Conservation (phyloP, 92 coral and sea anemone species). For the Umimayanthus kanabou region DNA sequence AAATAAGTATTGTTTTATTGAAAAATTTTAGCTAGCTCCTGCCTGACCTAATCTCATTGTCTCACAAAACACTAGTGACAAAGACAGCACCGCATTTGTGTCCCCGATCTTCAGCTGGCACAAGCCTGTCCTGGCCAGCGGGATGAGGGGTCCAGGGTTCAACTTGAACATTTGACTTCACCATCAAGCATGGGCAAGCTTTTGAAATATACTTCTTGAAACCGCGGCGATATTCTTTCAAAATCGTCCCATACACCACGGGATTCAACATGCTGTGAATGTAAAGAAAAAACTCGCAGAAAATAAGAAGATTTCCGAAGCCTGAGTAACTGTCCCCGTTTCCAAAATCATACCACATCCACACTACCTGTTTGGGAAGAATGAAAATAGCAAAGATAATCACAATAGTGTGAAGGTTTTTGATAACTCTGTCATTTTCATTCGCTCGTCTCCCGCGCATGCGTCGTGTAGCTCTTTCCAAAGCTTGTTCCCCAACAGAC, state of each 20-base stretch:
- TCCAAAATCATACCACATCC: slow-evolving; percentile 89
- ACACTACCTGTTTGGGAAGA: slow-evolving; percentile 75
- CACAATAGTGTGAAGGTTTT: slow-evolving; percentile 66
- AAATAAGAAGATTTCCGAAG: slow-evolving; percentile 55
- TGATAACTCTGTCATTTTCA: slow-evolving; percentile 68
- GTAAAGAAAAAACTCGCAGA: slow-evolving; percentile 72
- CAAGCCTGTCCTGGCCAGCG: background rate
- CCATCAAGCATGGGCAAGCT: slow-evolving; percentile 6
- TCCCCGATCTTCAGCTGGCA: background rate
- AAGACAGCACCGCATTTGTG: too few relatives aligned
- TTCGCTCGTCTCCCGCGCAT: slow-evolving; percentile 33
- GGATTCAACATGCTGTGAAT: slow-evolving; percentile 84
- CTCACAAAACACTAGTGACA: too few relatives aligned
- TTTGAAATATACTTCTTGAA: slow-evolving; percentile 8
- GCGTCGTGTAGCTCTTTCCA: background rate
- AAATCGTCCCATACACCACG: slow-evolving; percentile 73
- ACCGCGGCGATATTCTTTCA: slow-evolving; percentile 68
- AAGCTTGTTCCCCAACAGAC: background rate
- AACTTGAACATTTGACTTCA: background rate
- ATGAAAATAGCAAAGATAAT: slow-evolving; percentile 70
- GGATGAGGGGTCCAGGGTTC: background rate
- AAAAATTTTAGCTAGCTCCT: too few relatives aligned
- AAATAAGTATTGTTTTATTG: too few relatives aligned
- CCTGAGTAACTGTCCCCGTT: slow-evolving; percentile 49
- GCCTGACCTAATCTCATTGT: too few relatives aligned